Conservation (phyloP, 64 coral and sea anemone species). For the Dendronephthya gigantea region DNA sequence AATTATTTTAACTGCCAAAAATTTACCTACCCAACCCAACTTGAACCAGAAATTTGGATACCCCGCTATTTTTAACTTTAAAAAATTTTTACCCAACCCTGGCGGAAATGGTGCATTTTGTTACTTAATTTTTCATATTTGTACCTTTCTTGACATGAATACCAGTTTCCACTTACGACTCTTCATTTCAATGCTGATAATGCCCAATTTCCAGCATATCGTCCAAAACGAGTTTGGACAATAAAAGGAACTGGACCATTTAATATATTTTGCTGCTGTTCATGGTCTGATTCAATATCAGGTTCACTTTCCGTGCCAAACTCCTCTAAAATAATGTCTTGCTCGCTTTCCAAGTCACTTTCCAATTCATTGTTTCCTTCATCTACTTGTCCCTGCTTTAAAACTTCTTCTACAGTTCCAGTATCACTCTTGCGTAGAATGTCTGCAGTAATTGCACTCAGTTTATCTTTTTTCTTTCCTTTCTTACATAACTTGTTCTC, state of each 20-base stretch:
- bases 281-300: neutral
- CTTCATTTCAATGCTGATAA: neutral
- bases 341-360: slow-evolving; percentile 24
- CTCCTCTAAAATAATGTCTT: slow-evolving; percentile 31
- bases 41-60: no score
- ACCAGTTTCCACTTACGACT: no score
- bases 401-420: neutral
- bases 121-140: no score
- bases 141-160: no score
- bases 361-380: neutral
- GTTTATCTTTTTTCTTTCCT: slow-evolving; percentile 26
- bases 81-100: no score
- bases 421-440: slow-evolving; percentile 16
- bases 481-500: slow-evolving; percentile 32
- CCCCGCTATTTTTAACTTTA: no score
- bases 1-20: no score
- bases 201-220: slow-evolving; percentile 32
- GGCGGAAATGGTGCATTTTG: no score
- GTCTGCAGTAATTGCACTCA: slow-evolving; percentile 16
- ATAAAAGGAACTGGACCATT: neutral
- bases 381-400: neutral
- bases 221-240: slow-evolving; percentile 22
- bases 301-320: slow-evolving; percentile 15
- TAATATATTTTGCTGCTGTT: slow-evolving; percentile 10
- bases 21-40: no score